phyloP scores from a whole-genome alignment of 2,888 invertebrate genomes.

The Euphydryas editha region DNA sequence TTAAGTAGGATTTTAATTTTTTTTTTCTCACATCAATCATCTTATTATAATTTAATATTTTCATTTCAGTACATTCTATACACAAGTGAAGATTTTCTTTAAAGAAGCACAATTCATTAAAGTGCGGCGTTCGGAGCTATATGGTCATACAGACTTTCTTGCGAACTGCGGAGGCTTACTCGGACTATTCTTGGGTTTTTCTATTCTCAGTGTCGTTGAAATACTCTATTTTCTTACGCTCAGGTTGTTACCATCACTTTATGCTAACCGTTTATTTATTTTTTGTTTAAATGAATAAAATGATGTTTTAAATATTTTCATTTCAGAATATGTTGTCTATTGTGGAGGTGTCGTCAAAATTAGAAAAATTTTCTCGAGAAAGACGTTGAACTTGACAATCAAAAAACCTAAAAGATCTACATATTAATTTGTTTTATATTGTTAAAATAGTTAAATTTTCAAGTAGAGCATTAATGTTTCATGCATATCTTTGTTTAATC shows the following conservation, averaged over 20 bases:
- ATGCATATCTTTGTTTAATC: too few relatives aligned
- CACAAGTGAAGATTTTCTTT: conserved; percentile 87
- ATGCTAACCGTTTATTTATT: too few relatives aligned
- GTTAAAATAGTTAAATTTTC: too few relatives aligned
- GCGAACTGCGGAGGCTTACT: conserved; percentile 88
- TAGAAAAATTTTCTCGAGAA: conserved; percentile 33
- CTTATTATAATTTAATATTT: neutral
- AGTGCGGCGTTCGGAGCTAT: conserved; percentile 86
- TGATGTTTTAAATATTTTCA: conserved; percentile 21
- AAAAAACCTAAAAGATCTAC: too few relatives aligned
- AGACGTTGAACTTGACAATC: too few relatives aligned
- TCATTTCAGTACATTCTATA: conserved; percentile 72
- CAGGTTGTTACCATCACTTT: conserved; percentile 54
- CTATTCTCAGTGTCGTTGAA: conserved; percentile 84
- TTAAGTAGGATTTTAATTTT: too few relatives aligned
- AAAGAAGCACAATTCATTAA: conserved; percentile 89
- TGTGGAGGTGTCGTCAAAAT: conserved; percentile 51
- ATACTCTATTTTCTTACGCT: conserved; percentile 84
- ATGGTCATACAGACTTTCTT: conserved; percentile 87
- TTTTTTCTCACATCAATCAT: too few relatives aligned
- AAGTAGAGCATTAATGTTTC: too few relatives aligned
- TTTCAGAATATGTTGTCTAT: conserved; percentile 58
- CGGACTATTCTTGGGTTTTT: conserved; percentile 86
- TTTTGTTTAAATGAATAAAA: neutral
- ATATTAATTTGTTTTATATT: too few relatives aligned